Conservation (phyloP, 2,797 vertebrate species). For the Malacoraja senta region DNA sequence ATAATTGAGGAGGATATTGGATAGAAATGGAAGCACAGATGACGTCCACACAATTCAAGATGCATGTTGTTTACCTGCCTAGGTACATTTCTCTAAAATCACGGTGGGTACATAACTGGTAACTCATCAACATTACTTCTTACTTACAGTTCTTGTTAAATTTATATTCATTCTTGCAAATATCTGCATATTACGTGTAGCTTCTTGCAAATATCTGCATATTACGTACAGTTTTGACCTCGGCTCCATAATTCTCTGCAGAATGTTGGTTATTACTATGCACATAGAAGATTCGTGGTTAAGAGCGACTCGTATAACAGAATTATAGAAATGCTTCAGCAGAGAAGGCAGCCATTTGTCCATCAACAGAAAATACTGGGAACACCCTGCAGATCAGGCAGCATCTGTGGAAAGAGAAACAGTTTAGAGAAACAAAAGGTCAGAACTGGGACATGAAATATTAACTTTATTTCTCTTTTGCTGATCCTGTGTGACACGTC, state of each 20-base stretch:
- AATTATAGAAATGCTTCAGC: no score
- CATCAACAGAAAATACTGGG: no score
- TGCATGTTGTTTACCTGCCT: background rate
- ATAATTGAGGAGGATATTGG: background rate
- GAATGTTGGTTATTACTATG: background rate
- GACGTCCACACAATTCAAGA: background rate
- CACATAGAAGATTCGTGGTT: background rate
- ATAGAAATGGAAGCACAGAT: background rate
- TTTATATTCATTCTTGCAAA: background rate
- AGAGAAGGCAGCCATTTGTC: no score
- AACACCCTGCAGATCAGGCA: no score
- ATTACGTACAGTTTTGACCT: background rate
- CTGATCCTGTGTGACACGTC: no score
- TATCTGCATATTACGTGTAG: background rate
- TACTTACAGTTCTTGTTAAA: background rate
- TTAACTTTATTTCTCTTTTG: no score
- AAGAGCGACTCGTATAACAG: no score
- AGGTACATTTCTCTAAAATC: background rate
- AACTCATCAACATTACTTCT: background rate
- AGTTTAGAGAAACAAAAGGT: no score
- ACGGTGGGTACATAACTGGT: background rate
- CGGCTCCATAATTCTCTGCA: background rate
- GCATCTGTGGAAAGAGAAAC: no score
- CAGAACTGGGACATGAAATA: no score
- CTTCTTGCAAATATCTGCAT: background rate